Base-by-base conservation (phyloP, 2,797 vertebrate genomes). In the Acipenser oxyrinchus region DNA sequence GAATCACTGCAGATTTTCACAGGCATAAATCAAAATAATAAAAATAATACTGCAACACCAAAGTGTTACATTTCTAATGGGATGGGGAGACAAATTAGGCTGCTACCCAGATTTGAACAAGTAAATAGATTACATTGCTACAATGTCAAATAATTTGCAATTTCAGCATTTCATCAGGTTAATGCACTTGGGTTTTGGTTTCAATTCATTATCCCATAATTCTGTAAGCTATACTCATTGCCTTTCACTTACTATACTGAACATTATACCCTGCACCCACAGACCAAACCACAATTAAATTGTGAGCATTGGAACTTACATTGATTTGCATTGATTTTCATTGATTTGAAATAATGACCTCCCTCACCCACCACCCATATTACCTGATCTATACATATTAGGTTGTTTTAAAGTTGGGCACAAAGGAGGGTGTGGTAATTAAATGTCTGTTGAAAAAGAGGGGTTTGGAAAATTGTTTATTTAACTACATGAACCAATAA, bases 401-500 rank as follows among this genome's bases (percentile, higher is more conserved):
- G 50, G 51, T 48, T 51, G n/a, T 51, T 64, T 13, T 4, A 51
- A 64, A 64, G 37, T 53, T 12, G 10, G 6, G 2, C 8, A 12
- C 60, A 62, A 12, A 10, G 7, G 23, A 12, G 60, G 2, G 12
- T 15, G 6, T 23, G 15, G 0, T n/a, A 58, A 58, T 58, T 11
- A 58, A 58, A 58, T 58, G 55, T 18, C 11, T 62, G 10, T 37
- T 62, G 10, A 2, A 62, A 62, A 62, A 23, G 11, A 48, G 60
- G 8, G 11, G 18, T 48, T 83, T 82, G 77, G 77, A 78, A 74
- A 81, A 83, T 80, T 83, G 72, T 73, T 77, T 71, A 49, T 69
- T 75, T 75, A 74, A 74, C 6, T 50, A 69, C 48, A 55, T 68
- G 75, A 80, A 12, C 65, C 69, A 63, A 51, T 15, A 71, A 67